A percentile compares a stretch with the other conserved stretches of the same genome.
Conservation (phyloP, 2,113 vertebrate species). For the Amphiprion percula region DNA sequence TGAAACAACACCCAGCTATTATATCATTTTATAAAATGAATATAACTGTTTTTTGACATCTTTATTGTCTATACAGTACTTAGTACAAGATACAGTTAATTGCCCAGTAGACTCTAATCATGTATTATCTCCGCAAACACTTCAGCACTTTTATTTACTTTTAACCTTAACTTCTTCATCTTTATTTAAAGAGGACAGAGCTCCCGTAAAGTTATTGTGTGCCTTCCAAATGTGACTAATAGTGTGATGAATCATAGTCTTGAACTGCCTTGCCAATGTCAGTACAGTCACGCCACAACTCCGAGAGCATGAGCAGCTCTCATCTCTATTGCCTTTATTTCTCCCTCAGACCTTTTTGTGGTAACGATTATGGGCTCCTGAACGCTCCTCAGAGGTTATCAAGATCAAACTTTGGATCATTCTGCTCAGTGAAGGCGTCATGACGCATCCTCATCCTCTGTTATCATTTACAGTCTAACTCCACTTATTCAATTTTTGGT, state of each 20-base stretch:
- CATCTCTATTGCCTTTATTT: slow-evolving; percentile 40
- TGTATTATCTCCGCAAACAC: slow-evolving; percentile 6
- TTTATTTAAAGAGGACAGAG: slow-evolving; percentile 37
- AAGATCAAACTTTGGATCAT: slow-evolving; percentile 63
- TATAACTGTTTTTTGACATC: not conserved
- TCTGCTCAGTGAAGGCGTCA: slow-evolving; percentile 32
- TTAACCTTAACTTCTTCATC: slow-evolving; percentile 31
- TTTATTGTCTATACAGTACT: not conserved
- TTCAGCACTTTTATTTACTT: slow-evolving; percentile 54
- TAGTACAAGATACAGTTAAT: not conserved
- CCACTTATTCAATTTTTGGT: slow-evolving; percentile 39
- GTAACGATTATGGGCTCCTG: slow-evolving; percentile 62
- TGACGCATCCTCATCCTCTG: slow-evolving; percentile 19
- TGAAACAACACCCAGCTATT: not conserved
- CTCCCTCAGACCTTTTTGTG: slow-evolving; percentile 64
- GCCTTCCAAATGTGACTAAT: slow-evolving; percentile 63
- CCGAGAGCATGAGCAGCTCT: slow-evolving; percentile 34
- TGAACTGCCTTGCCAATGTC: slow-evolving; percentile 71
- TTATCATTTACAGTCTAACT: slow-evolving; percentile 42
- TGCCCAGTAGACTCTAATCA: not conserved
- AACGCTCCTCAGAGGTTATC: slow-evolving; percentile 65
- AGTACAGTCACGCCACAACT: slow-evolving; percentile 54
- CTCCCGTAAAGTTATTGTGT: slow-evolving; percentile 57
- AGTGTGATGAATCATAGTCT: slow-evolving; percentile 75
- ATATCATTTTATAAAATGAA: not conserved